Evolutionary conservation across 2,113 vertebrate genomes (phyloP).

Genomic region (Carettochelys insculpta): DNA sequence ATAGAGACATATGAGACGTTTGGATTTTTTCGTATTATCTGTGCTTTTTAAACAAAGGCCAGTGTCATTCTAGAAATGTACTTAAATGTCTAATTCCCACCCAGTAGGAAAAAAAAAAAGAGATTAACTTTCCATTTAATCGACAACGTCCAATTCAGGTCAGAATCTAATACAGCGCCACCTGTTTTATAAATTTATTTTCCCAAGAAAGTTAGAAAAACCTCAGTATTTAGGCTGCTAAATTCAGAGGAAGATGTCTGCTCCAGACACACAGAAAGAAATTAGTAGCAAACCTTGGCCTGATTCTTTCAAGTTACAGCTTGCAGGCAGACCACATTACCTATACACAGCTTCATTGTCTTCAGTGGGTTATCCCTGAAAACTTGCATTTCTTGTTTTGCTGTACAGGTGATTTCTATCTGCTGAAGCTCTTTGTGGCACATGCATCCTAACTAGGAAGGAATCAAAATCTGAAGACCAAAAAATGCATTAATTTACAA

Average conservation of each 20-base stretch:
- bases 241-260: not conserved
- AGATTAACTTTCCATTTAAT: not conserved
- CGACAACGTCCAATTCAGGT: not conserved
- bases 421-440: not conserved
- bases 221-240: not conserved
- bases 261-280: not conserved
- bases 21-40: not conserved
- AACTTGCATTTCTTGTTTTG: not conserved
- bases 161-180: not conserved
- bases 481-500: not conserved
- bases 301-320: not conserved
- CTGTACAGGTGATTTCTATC: not conserved
- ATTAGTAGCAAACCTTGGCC: not conserved
- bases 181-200: not conserved
- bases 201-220: not conserved
- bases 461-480: not conserved
- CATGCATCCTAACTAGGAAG: not conserved
- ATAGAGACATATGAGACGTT: not conserved
- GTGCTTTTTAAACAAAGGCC: slow-evolving; percentile 25
- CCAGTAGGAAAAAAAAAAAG: not conserved
- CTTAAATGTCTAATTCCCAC: not conserved
- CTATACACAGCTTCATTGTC: not conserved
- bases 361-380: not conserved
- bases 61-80: not conserved
- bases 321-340: not conserved